phyloP scores from a whole-genome alignment of 2,888 invertebrate species.

The Strigamia transsilvanica region DNA sequence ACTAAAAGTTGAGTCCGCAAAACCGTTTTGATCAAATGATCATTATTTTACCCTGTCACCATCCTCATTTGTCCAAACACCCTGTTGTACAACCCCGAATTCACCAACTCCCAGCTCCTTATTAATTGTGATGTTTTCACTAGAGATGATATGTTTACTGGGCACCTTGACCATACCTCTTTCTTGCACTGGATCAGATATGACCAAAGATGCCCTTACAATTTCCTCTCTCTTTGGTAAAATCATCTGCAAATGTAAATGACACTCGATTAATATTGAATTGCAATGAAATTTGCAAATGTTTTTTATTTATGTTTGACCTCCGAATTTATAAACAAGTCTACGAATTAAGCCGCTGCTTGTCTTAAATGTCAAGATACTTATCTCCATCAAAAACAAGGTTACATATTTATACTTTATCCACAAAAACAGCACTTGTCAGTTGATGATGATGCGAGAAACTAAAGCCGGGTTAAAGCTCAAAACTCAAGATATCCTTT shows the following conservation, averaged over 20 bases:
- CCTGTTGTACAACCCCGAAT: slow-evolving; percentile 98
- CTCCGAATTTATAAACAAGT: not conserved
- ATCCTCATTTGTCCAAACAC: slow-evolving; percentile 91
- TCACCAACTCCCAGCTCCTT: slow-evolving; percentile 96
- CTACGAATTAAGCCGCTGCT: not conserved
- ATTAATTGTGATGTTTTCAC: slow-evolving; percentile 89
- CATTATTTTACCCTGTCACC: slow-evolving; percentile 77
- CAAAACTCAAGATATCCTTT: slow-evolving; percentile 30
- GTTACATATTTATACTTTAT: slow-evolving; percentile 12
- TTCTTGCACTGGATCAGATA: slow-evolving; percentile 58
- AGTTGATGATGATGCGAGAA: slow-evolving; percentile 21
- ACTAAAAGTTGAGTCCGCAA: too few species aligned
- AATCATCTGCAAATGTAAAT: slow-evolving; percentile 67
- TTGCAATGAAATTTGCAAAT: slow-evolving; percentile 13
- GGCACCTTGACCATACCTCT: slow-evolving; percentile 70
- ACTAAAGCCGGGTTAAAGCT: slow-evolving; percentile 40
- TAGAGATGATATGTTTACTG: slow-evolving; percentile 88
- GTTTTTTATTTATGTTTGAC: not conserved
- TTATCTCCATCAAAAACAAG: slow-evolving; percentile 6
- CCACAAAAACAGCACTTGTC: slow-evolving; percentile 29
- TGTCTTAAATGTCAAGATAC: not conserved
- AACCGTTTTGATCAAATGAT: not conserved
- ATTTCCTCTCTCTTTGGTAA: slow-evolving; percentile 69
- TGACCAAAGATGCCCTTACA: slow-evolving; percentile 52
- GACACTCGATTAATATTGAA: too few species aligned